Evolutionary conservation across 2,888 invertebrate species (phyloP).

Genomic region (Diarsia rubi): DNA sequence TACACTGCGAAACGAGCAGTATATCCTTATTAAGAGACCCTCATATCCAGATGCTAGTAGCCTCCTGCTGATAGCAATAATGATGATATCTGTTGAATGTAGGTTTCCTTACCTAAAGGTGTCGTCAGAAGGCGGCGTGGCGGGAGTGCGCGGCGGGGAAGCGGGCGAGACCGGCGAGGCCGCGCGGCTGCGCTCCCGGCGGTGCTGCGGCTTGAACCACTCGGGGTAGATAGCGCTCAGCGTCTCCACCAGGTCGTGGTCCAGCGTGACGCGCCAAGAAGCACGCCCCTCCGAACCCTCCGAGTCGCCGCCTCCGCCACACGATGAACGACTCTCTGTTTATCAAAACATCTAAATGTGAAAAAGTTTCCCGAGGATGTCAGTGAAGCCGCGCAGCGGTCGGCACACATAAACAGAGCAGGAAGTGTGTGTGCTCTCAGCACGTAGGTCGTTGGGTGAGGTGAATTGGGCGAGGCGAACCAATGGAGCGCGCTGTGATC

Average conservation of each 20-base stretch:
- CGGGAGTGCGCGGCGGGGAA: slow-evolving; percentile 80
- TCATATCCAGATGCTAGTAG: not conserved
- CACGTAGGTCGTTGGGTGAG: slow-evolving; percentile 54
- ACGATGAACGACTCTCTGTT: slow-evolving; percentile 94
- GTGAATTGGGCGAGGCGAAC: slow-evolving; percentile 66
- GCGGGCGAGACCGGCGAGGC: slow-evolving; percentile 82
- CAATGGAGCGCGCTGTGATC: slow-evolving; percentile 65
- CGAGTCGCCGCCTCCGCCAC: slow-evolving; percentile 94
- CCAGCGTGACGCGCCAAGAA: slow-evolving; percentile 98
- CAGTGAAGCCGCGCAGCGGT: slow-evolving; percentile 31
- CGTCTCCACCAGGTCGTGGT: slow-evolving; percentile 97
- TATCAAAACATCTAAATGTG: slow-evolving; percentile 45
- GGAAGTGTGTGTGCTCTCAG: slow-evolving; percentile 61
- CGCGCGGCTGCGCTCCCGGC: slow-evolving; percentile 84
- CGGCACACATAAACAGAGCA: slow-evolving; percentile 42
- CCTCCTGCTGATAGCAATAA: not conserved
- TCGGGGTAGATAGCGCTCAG: slow-evolving; percentile 97
- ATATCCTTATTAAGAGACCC: not conserved
- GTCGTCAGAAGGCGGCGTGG: slow-evolving; percentile 84
- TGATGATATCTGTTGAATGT: not conserved
- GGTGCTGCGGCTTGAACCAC: slow-evolving; percentile 94
- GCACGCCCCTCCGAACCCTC: slow-evolving; percentile 93
- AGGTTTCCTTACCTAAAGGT: slow-evolving; percentile 80
- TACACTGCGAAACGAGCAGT: not conserved
- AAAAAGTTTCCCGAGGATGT: slow-evolving; percentile 26